Conservation (phyloP, 2,888 invertebrate genomes). For the Lasioglossum malachurum region DNA sequence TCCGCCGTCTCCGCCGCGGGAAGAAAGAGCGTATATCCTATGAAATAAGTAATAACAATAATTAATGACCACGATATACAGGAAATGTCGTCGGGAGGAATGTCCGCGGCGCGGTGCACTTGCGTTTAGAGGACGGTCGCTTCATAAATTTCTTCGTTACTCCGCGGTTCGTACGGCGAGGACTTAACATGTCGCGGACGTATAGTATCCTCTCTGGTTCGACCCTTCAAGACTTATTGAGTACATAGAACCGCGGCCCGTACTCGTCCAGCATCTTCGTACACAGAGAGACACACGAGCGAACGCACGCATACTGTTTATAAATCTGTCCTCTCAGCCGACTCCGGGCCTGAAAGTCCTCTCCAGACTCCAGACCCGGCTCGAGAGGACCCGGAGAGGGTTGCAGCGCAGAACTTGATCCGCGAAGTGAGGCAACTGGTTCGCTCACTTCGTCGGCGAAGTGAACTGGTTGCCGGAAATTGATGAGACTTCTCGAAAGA, state of each 20-base stretch:
- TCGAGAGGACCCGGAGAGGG: slow-evolving; percentile 4
- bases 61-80: slow-evolving; percentile 46
- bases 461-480: slow-evolving; percentile 40
- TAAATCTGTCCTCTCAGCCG: slow-evolving; percentile 68
- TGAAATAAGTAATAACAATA: slow-evolving; percentile 54
- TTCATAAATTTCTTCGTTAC: slow-evolving; percentile 76
- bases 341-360: slow-evolving; percentile 24
- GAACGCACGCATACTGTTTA: slow-evolving; percentile 61
- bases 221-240: slow-evolving; percentile 70
- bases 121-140: slow-evolving; percentile 47
- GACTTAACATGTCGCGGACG: slow-evolving; percentile 70
- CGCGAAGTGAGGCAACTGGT: slow-evolving; percentile 31
- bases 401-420: slow-evolving; percentile 36
- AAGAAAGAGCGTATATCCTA: slow-evolving; percentile 17
- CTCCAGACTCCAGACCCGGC: not conserved
- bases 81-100: slow-evolving; percentile 57
- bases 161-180: slow-evolving; percentile 64
- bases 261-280: slow-evolving; percentile 56
- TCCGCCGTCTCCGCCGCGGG: not conserved
- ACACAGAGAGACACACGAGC: not conserved
- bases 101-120: slow-evolving; percentile 24
- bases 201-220: slow-evolving; percentile 67
- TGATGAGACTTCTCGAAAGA: slow-evolving; percentile 3
- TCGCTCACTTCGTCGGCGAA: slow-evolving; percentile 11
- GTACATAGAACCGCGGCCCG: slow-evolving; percentile 69